Evolutionary conservation across 37 sponge, comb jelly and placozoan species (phyloP).

Genomic region (Spongilla lacustris): DNA sequence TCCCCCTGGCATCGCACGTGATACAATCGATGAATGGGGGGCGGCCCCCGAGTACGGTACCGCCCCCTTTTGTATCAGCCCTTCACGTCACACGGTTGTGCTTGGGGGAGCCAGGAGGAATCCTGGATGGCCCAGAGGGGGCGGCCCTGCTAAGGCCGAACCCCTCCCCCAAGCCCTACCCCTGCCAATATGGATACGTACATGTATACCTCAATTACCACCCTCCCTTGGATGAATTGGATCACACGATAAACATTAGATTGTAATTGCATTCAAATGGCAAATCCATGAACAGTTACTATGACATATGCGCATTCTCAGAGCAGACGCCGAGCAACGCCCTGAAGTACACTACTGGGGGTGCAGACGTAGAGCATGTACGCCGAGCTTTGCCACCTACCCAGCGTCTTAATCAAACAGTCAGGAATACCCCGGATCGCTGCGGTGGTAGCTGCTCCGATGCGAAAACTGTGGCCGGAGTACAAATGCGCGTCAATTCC

Average conservation of each 20-base stretch:
- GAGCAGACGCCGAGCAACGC: background rate
- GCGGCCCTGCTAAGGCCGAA: background rate
- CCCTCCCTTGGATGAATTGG: conserved; percentile 1
- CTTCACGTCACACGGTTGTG: background rate
- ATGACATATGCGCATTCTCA: background rate
- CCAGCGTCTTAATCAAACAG: conserved; percentile 21
- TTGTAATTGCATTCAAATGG: background rate
- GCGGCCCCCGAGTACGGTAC: no score
- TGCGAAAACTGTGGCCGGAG: conserved; percentile 34
- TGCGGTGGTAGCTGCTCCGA: conserved; percentile 40
- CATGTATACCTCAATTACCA: background rate
- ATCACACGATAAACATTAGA: background rate
- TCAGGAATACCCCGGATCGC: conserved; percentile 19
- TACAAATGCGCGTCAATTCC: conserved; percentile 8
- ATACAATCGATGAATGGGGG: no score
- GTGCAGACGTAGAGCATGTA: conserved; percentile 17
- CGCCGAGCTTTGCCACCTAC: conserved; percentile 33
- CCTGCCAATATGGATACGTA: background rate
- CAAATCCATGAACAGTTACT: no score
- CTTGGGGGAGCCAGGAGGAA: conserved; percentile 1
- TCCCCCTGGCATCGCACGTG: no score
- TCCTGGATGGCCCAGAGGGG: conserved; percentile 1
- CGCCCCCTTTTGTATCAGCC: conserved; percentile 1
- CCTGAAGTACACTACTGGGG: background rate
- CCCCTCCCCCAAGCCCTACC: background rate